Evolutionary conservation across 1,140 invertebrate genomes (phyloP), one percentile per base, ranked within the genome.

Genomic region (Drosophila sturtevanti): DNA sequence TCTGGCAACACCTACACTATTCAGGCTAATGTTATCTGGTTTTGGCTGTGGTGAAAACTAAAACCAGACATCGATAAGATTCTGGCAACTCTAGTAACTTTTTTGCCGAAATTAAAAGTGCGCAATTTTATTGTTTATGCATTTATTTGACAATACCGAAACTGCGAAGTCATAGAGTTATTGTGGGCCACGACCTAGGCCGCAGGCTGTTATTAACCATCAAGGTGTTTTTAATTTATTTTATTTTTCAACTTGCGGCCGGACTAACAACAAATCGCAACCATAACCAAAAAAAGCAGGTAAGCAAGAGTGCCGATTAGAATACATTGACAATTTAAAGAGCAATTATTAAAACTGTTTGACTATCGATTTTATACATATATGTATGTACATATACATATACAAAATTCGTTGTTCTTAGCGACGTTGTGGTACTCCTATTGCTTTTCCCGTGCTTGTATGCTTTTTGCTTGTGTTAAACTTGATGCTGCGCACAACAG

Each of bases 401-500:
- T 0, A 48, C 4, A 38, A 14, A 48, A 3, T 21, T 44, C 7
- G 38, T 44, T 18, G 38, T 18, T 7, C 16, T 11, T 12, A 35
- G 34, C 34, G 10, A 3, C 2, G 6, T 7, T 6, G 7, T 12
- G 41, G 9, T 48, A 0, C n/a, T 48, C 41, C 41, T 48, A 16
- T 48, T 48, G 41, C 41, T 48, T 31, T 31, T 6, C 27, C 41
- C 41, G 9, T 2, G 41, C 9, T 11, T 48, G 10, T 48, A 1
- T 16, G 41, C 27, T 16, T 37, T 34, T 60, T 21, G 70, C 70
- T 74, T 74, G 71, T 75, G n/a, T n/a, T n/a, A n/a, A n/a, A n/a
- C n/a, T n/a, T n/a, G n/a, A n/a, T 75, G 71, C 70, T 77, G 81
- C 77, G 77, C 62, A 84, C 81, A 84, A 84, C 81, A 84, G 81